phyloP scores from a whole-genome alignment of 1,140 invertebrate species.

The Brachionus manjavacas region DNA sequence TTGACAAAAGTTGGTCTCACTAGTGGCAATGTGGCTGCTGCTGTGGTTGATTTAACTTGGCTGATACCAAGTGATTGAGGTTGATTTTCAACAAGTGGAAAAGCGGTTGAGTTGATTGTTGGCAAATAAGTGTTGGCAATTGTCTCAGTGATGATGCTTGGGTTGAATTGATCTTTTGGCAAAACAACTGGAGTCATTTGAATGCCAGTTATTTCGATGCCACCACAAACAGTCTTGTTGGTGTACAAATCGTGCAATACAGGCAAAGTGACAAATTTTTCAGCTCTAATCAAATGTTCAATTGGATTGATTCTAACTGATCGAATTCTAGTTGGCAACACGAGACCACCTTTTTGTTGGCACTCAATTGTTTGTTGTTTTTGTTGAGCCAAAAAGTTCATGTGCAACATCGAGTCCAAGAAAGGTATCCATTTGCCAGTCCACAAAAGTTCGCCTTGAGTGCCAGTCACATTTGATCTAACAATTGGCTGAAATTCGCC shows the following conservation, averaged over 20 bases:
- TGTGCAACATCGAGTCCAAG: constrained; percentile 90
- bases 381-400: constrained; percentile 67
- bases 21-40: neutral
- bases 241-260: neutral
- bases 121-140: neutral
- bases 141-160: neutral
- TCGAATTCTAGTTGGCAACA: constrained; percentile 80
- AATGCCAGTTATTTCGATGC: neutral
- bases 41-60: neutral
- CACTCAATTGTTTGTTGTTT: constrained; percentile 56
- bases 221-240: constrained; percentile 15
- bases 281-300: constrained; percentile 20
- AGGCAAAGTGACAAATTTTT: neutral
- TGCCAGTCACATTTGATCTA: constrained; percentile 45
- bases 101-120: neutral
- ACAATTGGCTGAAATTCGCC: constrained; percentile 71
- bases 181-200: constrained; percentile 33
- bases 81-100: neutral
- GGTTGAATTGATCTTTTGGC: constrained; percentile 2
- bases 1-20: neutral
- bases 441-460: constrained; percentile 63
- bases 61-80: neutral
- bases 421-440: constrained; percentile 83
- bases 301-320: constrained; percentile 74
- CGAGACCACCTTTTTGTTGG: constrained; percentile 57